Conservation (phyloP, 2,888 invertebrate species). For the Drosophila buzzatii region DNA sequence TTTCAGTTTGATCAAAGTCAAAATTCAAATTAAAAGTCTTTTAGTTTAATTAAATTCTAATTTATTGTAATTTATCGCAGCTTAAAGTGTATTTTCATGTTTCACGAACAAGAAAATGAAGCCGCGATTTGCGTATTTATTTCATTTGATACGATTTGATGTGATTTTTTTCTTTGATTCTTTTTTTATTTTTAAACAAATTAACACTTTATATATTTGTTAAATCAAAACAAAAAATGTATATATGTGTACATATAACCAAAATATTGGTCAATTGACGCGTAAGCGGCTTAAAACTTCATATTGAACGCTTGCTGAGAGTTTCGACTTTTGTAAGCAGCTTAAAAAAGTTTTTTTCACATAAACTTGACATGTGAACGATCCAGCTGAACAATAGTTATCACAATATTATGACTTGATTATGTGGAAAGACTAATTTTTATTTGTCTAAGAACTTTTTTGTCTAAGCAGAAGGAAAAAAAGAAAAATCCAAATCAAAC, state of each 20-base stretch:
- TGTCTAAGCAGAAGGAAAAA: background rate
- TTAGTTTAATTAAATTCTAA: slow-evolving; percentile 77
- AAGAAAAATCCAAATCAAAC: background rate
- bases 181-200: slow-evolving; percentile 53
- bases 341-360: slow-evolving; percentile 45
- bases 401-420: slow-evolving; percentile 80
- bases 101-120: slow-evolving; percentile 53
- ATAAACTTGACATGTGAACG: slow-evolving; percentile 19
- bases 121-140: slow-evolving; percentile 39
- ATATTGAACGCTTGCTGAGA: slow-evolving; percentile 25
- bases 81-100: slow-evolving; percentile 76
- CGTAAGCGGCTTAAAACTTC: slow-evolving; percentile 63
- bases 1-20: slow-evolving; percentile 45
- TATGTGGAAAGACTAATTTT: slow-evolving; percentile 76
- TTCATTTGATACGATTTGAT: slow-evolving; percentile 6
- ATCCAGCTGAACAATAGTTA: slow-evolving; percentile 55
- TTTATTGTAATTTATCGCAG: slow-evolving; percentile 74
- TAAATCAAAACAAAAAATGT: slow-evolving; percentile 22
- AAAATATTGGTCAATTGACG: slow-evolving; percentile 55
- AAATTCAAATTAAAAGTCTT: slow-evolving; percentile 46
- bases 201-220: slow-evolving; percentile 74
- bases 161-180: slow-evolving; percentile 4
- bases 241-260: background rate
- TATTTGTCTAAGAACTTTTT: slow-evolving; percentile 65
- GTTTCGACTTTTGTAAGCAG: slow-evolving; percentile 58